Evolutionary conservation across 2,888 invertebrate genomes (phyloP).

Genomic region (Cosmia pyralina): DNA sequence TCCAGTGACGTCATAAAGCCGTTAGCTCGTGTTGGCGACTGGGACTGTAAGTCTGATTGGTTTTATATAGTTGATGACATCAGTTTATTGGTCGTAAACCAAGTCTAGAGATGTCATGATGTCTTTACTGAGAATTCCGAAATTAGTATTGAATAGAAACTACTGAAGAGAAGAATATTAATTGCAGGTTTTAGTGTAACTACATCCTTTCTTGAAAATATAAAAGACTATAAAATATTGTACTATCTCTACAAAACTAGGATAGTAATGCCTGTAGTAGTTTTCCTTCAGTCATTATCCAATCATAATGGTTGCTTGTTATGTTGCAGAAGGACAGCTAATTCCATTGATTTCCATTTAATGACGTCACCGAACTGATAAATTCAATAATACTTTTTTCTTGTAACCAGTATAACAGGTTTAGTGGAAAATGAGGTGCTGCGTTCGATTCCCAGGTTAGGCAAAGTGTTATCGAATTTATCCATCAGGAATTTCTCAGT

Average conservation of each 20-base stretch:
- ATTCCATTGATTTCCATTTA: neutral
- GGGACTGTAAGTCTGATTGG: constrained; percentile 31
- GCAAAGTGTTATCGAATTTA: neutral
- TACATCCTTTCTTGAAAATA: neutral
- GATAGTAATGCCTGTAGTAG: neutral
- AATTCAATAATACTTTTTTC: neutral
- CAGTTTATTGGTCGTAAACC: constrained; percentile 45
- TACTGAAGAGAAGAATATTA: neutral
- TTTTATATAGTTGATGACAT: constrained; percentile 52
- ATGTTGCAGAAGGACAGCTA: neutral
- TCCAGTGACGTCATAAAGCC: constrained; percentile 52
- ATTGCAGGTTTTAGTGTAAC: neutral
- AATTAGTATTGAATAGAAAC: constrained; percentile 25
- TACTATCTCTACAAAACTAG: neutral
- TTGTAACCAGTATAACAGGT: neutral
- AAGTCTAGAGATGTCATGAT: constrained; percentile 32
- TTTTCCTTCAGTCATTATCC: neutral
- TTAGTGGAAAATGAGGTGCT: neutral
- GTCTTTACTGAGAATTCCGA: constrained; percentile 39
- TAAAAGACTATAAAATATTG: neutral
- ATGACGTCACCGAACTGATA: neutral
- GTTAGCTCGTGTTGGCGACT: constrained; percentile 34
- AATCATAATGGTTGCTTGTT: neutral
- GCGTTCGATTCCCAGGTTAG: too few relatives aligned
- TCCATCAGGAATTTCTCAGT: neutral